Evolutionary conservation across 2,113 vertebrate genomes (phyloP).

Genomic region (Sander lucioperca): DNA sequence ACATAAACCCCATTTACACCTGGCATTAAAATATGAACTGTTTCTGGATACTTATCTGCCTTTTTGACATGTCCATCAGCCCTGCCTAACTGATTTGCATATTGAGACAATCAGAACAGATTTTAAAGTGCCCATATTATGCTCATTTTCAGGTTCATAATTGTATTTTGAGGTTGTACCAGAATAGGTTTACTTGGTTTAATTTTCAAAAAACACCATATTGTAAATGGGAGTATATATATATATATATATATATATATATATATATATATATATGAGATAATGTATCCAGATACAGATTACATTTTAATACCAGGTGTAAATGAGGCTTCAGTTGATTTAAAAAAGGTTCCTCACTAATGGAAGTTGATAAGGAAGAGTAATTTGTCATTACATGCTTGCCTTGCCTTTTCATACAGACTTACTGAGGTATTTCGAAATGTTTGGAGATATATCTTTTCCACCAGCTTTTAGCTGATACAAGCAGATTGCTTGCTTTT

Average conservation of each 20-base stretch:
- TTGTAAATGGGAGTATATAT: too few relatives aligned
- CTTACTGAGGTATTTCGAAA: not conserved
- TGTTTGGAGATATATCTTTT: not conserved
- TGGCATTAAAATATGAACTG: too few relatives aligned
- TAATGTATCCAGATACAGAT: not conserved
- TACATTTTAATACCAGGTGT: not conserved
- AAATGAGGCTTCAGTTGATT: not conserved
- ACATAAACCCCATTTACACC: too few relatives aligned
- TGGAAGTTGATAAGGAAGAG: not conserved
- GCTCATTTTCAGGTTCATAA: too few relatives aligned
- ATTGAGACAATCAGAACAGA: not conserved
- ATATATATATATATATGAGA: too few relatives aligned
- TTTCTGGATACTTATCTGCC: too few relatives aligned
- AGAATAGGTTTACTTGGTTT: too few relatives aligned
- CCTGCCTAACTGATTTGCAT: not conserved
- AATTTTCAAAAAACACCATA: too few relatives aligned
- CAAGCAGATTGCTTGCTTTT: not conserved
- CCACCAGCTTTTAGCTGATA: not conserved
- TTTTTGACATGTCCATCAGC: too few relatives aligned
- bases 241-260: too few relatives aligned
- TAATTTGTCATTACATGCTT: not conserved
- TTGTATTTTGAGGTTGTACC: too few relatives aligned
- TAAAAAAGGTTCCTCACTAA: not conserved
- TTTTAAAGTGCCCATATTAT: not conserved
- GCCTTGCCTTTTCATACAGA: not conserved